Conservation (phyloP, 2,113 vertebrate species). For the Heterocephalus glaber region DNA sequence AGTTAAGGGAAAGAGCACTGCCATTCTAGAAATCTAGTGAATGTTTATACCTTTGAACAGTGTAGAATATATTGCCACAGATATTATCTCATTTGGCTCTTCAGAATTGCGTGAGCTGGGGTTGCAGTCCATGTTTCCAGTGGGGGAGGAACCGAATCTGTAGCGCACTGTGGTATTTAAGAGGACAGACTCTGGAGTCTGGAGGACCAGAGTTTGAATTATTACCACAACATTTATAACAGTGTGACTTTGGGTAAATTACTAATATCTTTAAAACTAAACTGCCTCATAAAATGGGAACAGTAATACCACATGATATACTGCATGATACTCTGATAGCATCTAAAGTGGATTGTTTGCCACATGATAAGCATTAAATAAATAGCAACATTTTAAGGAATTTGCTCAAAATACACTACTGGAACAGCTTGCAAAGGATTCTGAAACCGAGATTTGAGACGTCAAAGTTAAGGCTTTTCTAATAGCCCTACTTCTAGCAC, state of each 20-base stretch:
- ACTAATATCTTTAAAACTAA: slow-evolving; percentile 37
- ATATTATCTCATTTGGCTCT: not conserved
- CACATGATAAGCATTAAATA: slow-evolving; percentile 28
- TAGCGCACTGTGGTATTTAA: not conserved
- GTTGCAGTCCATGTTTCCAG: not conserved
- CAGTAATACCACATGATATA: not conserved
- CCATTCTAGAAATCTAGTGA: slow-evolving; percentile 39
- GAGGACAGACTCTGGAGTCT: not conserved
- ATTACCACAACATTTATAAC: slow-evolving; percentile 14
- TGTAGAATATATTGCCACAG: not conserved
- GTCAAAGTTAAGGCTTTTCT: not conserved
- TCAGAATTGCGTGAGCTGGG: not conserved
- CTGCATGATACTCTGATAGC: not conserved
- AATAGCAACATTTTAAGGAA: slow-evolving; percentile 17
- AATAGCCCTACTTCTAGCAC: not conserved
- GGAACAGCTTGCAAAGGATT: not conserved
- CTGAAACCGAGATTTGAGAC: not conserved
- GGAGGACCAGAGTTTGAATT: slow-evolving; percentile 39
- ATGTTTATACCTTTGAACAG: not conserved
- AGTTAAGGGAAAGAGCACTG: not conserved
- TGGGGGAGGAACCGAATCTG: not conserved
- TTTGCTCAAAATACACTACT: not conserved
- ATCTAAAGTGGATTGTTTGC: not conserved
- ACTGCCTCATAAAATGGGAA: not conserved
- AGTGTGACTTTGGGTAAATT: slow-evolving; percentile 22